Evolutionary conservation across 2,113 vertebrate genomes (phyloP).

Genomic region (Oreochromis spilurus): DNA sequence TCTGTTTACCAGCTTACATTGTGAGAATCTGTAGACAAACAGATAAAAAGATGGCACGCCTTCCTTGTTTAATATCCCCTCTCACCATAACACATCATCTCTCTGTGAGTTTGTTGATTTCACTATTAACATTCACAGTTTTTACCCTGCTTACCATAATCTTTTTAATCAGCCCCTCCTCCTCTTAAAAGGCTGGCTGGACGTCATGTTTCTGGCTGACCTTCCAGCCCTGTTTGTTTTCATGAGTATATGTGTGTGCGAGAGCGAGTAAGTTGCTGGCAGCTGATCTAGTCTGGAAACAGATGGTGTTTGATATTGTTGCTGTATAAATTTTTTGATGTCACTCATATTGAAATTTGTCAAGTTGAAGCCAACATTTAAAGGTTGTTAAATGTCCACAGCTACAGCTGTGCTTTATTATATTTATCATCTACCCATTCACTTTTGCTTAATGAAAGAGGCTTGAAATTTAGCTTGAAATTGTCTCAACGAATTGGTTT

Average conservation of each 20-base stretch:
- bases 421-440: background rate
- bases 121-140: background rate
- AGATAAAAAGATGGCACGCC: background rate
- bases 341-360: background rate
- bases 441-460: background rate
- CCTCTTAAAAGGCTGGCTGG: background rate
- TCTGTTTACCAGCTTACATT: background rate
- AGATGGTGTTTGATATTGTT: slow-evolving; percentile 21
- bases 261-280: background rate
- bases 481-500: background rate
- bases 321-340: background rate
- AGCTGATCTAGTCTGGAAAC: background rate
- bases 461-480: background rate
- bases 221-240: background rate
- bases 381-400: background rate
- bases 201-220: slow-evolving; percentile 25
- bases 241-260: background rate
- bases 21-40: background rate
- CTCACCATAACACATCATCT: background rate
- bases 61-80: background rate
- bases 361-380: background rate
- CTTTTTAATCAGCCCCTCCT: background rate
- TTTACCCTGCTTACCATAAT: background rate
- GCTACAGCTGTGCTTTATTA: background rate
- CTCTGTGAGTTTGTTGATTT: background rate